These are phyloP conservation scores for Danionella cerebrum DNA, from an alignment of 2,113 vertebrate genomes.

Conservation along the genomic window DNA sequence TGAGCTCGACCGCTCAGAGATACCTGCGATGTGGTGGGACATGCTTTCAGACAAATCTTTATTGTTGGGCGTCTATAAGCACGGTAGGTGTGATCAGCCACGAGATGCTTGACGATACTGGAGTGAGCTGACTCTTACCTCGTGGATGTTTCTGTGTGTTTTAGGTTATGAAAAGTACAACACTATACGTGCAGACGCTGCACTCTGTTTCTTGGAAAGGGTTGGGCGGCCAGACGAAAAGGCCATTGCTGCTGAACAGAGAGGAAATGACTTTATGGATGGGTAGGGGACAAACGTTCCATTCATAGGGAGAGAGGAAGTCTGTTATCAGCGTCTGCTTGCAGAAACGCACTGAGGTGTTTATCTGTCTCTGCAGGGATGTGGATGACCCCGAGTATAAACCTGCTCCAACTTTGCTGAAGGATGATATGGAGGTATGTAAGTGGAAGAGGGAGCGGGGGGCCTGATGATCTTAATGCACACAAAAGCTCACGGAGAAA, in stretches of 20 bases:
- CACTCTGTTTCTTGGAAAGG: constrained; percentile 88
- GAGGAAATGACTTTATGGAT: constrained; percentile 93
- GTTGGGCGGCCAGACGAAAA: constrained; percentile 95
- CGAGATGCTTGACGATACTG: background rate
- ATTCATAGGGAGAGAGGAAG: background rate
- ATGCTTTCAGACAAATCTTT: constrained; percentile 87
- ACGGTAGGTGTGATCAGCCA: constrained; percentile 69
- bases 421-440: constrained; percentile 93
- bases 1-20: constrained; percentile 89
- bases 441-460: background rate
- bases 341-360: background rate
- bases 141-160: constrained; percentile 23
- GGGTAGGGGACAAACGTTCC: constrained; percentile 67
- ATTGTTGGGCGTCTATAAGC: constrained; percentile 91
- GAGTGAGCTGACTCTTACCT: background rate
- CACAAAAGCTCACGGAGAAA: background rate
- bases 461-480: background rate
- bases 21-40: constrained; percentile 95
- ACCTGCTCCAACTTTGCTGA: constrained; percentile 89
- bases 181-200: constrained; percentile 89
- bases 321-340: background rate
- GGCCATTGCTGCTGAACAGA: constrained; percentile 94
- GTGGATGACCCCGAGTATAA: constrained; percentile 98
- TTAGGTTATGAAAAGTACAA: constrained; percentile 98
- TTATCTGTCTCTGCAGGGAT: constrained; percentile 69